phyloP scores from a whole-genome alignment of 1,140 invertebrate species.

The Plectrocnemia conspersa region DNA sequence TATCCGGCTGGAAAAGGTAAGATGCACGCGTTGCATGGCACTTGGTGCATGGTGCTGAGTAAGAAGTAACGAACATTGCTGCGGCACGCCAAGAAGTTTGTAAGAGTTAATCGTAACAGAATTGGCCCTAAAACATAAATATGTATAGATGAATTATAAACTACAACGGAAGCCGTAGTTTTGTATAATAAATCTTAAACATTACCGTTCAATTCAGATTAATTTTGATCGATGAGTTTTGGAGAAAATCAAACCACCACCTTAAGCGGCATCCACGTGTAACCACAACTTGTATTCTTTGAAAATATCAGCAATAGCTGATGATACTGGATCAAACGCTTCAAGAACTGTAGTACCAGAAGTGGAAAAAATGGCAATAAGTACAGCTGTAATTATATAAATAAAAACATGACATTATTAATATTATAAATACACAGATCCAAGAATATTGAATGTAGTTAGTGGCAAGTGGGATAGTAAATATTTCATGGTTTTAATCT shows the following conservation, averaged over 20 bases:
- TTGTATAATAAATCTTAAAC: too few relatives aligned
- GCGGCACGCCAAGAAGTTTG: slow-evolving; percentile 80
- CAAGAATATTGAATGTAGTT: too few relatives aligned
- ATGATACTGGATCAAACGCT: slow-evolving; percentile 82
- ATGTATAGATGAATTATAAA: too few relatives aligned
- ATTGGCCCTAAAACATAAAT: slow-evolving; percentile 63
- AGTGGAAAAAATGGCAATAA: slow-evolving; percentile 86
- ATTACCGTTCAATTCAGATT: slow-evolving; percentile 70
- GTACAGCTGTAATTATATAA: slow-evolving; percentile 58
- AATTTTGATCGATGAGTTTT: slow-evolving; percentile 71
- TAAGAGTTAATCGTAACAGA: slow-evolving; percentile 94
- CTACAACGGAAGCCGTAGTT: too few relatives aligned
- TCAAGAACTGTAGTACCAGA: slow-evolving; percentile 80
- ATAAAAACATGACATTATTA: not conserved
- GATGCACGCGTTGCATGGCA: slow-evolving; percentile 69
- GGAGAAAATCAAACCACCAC: slow-evolving; percentile 82
- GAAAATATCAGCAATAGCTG: slow-evolving; percentile 77
- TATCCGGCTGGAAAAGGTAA: slow-evolving; percentile 93
- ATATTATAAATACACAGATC: too few relatives aligned
- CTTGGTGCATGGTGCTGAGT: slow-evolving; percentile 60
- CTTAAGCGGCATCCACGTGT: slow-evolving; percentile 94
- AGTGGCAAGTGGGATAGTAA: too few relatives aligned
- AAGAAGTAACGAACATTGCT: slow-evolving; percentile 85
- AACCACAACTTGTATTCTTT: slow-evolving; percentile 82
- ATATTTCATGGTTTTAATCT: too few relatives aligned